These are phyloP conservation scores for Byasa hedistus DNA, from an alignment of 2,888 invertebrate genomes.

Conservation along the genomic window DNA sequence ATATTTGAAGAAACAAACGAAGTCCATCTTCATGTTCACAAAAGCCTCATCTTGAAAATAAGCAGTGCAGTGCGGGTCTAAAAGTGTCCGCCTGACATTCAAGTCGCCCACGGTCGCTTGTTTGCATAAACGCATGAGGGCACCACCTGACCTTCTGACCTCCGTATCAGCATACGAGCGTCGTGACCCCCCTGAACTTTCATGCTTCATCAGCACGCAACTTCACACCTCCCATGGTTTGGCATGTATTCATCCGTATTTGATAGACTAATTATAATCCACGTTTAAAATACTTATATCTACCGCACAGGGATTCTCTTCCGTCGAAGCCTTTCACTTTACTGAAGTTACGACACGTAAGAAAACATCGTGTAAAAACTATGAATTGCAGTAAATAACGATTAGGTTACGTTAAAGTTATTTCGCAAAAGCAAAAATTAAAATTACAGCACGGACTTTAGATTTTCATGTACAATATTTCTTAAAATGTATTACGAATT, in stretches of 20 bases:
- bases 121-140: constrained; percentile 36
- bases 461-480: too few relatives aligned
- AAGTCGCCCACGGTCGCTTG: constrained; percentile 32
- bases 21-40: constrained; percentile 4
- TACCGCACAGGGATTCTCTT: too few relatives aligned
- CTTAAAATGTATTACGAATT: too few relatives aligned
- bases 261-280: constrained; percentile 4
- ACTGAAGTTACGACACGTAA: too few relatives aligned
- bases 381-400: too few relatives aligned
- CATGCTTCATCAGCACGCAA: constrained; percentile 43
- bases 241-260: neutral
- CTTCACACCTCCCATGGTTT: constrained; percentile 23
- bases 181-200: constrained; percentile 43
- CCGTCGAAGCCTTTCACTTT: too few relatives aligned
- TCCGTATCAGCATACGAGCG: constrained; percentile 39
- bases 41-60: constrained; percentile 19
- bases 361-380: too few relatives aligned
- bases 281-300: neutral
- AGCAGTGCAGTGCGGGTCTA: constrained; percentile 25
- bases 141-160: constrained; percentile 42
- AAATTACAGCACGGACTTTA: too few relatives aligned
- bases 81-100: constrained; percentile 35
- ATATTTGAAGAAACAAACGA: neutral
- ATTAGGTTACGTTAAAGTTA: too few relatives aligned
- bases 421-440: too few relatives aligned